Conservation (phyloP, 2,797 vertebrate species). For the Galago senegalensis region DNA sequence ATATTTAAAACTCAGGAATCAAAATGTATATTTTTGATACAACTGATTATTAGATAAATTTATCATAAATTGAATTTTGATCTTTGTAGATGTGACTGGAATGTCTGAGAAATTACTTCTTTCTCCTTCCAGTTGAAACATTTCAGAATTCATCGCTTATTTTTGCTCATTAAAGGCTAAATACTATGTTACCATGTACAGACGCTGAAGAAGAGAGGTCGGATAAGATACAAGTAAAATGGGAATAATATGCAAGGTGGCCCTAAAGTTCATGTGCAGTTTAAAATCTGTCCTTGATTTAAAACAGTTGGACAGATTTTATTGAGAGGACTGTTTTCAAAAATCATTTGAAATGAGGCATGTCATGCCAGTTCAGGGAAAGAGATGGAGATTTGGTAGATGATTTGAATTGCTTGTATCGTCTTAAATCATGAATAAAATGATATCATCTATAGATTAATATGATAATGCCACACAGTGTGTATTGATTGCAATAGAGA, state of each 20-base stretch:
- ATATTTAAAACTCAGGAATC: background rate
- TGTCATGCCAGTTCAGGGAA: background rate
- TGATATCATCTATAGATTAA: background rate
- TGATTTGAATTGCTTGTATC: background rate
- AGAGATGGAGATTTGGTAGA: background rate
- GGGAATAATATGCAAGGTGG: background rate
- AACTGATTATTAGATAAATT: background rate
- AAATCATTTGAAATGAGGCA: background rate
- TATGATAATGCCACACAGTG: background rate
- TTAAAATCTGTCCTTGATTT: background rate
- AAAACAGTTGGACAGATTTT: background rate
- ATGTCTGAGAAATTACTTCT: background rate
- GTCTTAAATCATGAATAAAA: background rate
- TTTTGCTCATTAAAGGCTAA: background rate
- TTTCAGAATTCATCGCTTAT: background rate
- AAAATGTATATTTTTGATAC: background rate
- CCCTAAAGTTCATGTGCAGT: no score
- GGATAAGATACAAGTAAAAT: background rate
- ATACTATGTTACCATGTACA: background rate
- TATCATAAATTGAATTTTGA: background rate
- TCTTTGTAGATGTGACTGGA: background rate
- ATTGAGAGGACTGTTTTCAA: background rate
- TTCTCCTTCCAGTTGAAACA: background rate
- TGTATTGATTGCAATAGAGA: background rate
- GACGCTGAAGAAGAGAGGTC: background rate